Evolutionary conservation across 1,140 invertebrate species (phyloP).

Genomic region (Brachionus manjavacas): DNA sequence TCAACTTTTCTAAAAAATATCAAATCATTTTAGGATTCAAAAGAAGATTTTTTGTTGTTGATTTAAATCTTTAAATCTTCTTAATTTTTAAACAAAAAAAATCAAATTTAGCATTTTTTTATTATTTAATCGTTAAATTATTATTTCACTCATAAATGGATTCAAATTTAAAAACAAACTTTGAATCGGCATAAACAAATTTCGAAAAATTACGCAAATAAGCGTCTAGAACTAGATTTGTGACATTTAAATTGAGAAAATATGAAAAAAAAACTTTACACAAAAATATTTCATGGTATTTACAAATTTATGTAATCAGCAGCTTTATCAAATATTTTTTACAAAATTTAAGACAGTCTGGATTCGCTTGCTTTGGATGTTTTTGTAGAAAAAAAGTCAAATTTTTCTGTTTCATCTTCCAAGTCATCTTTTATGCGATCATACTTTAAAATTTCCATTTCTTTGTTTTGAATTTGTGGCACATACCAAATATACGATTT

Average conservation of each 20-base stretch:
- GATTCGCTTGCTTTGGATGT: background rate
- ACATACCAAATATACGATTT: conserved; percentile 13
- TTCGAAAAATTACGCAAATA: no score
- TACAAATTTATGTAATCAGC: background rate
- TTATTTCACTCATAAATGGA: no score
- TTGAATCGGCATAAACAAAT: no score
- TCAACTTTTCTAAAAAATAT: no score
- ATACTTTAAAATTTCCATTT: background rate
- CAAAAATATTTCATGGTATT: background rate
- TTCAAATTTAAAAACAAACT: no score
- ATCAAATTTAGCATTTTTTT: no score
- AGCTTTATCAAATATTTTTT: no score
- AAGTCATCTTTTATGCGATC: background rate
- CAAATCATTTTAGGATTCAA: no score
- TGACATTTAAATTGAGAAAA: background rate
- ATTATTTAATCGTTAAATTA: no score
- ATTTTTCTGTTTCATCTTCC: background rate
- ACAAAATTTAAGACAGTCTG: background rate
- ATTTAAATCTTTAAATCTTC: no score
- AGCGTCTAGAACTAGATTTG: background rate
- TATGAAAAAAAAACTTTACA: background rate
- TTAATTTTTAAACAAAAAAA: no score
- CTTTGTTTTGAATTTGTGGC: background rate
- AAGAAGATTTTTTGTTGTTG: no score
- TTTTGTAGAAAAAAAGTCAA: background rate